Base-by-base conservation (phyloP, 2,797 vertebrate genomes). In the Schizopygopsis pylzovi region DNA sequence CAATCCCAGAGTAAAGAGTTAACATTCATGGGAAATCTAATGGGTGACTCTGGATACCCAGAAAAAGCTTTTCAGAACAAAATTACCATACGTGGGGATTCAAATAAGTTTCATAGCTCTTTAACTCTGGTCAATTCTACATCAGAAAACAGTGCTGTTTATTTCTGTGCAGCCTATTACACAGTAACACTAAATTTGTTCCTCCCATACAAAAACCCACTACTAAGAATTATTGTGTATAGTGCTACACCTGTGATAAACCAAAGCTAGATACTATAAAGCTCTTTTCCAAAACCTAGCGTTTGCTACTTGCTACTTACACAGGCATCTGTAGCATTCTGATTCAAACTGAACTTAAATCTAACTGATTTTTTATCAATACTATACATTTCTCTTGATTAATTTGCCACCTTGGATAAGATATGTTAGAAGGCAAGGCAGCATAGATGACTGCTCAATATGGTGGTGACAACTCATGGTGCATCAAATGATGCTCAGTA, bases 141-240 rank as follows among this genome's bases (percentile, higher is more conserved):
- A 49, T 56, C 25, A 67, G 87, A 86, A 13, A 86, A 84, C 41
- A 59, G 3, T 45, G 84, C 85, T 20, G 68, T 90, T 56, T 90
- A 91, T 77, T 90, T 87, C 33, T 91, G 91, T 87, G 90, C 89
- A 72, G 89, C 89, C 7, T 90, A 89, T 63, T n/a, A 84, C 90
- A 91, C 91, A 87, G 85, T 85, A 77, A 45, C 81, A 39, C 33
- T 39, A 67, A 73, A 73, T 25, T 6, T 22, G 28, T 22, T 63
- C 61, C 13, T 76, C 20, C 52, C 63, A 16, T 72, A 85, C 79
- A 86, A 86, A 86, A 89, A 84, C 41, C 12, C 15, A 33, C 11
- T 22, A 33, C 11, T 22, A 28, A 39, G 20, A 20, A 52, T 18
- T 41, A 12, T 41, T 77, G 2, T 39, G 1, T 25, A 56, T 33